These are phyloP conservation scores for Athalia circularis DNA, from an alignment of 2,888 invertebrate genomes.

Conservation along the genomic window DNA sequence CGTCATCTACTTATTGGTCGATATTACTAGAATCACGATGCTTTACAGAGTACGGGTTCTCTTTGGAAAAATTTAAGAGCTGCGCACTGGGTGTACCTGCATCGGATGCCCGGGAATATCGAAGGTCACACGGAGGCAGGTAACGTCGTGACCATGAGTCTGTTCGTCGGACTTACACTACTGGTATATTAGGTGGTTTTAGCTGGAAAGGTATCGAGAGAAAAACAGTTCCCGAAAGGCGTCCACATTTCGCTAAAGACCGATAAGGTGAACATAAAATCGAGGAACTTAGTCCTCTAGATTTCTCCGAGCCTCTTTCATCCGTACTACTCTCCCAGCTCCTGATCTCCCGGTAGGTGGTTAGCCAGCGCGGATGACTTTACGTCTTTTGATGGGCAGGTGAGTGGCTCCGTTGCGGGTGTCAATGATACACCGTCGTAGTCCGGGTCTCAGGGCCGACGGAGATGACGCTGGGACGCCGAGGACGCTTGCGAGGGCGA, in stretches of 20 bases:
- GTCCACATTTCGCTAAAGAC: constrained; percentile 72
- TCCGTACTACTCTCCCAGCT: constrained; percentile 49
- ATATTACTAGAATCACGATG: too few species aligned
- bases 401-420: constrained; percentile 73
- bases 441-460: constrained; percentile 40
- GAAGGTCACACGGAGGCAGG: constrained; percentile 24
- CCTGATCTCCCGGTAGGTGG: constrained; percentile 62
- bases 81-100: not conserved
- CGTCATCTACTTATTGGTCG: too few species aligned
- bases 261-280: constrained; percentile 56
- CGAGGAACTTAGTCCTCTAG: constrained; percentile 47
- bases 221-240: constrained; percentile 71
- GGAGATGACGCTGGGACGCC: constrained; percentile 48
- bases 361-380: constrained; percentile 74
- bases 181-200: constrained; percentile 10
- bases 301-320: constrained; percentile 6
- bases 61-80: too few species aligned
- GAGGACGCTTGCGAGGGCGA: constrained; percentile 41
- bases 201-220: constrained; percentile 50
- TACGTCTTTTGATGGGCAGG: constrained; percentile 74
- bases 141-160: constrained; percentile 35
- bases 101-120: constrained; percentile 4
- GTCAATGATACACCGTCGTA: constrained; percentile 66
- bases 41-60: too few species aligned
- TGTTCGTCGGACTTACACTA: too few species aligned